Evolutionary conservation across 2,888 invertebrate genomes (phyloP).

Genomic region (Epicampocera succincta): DNA sequence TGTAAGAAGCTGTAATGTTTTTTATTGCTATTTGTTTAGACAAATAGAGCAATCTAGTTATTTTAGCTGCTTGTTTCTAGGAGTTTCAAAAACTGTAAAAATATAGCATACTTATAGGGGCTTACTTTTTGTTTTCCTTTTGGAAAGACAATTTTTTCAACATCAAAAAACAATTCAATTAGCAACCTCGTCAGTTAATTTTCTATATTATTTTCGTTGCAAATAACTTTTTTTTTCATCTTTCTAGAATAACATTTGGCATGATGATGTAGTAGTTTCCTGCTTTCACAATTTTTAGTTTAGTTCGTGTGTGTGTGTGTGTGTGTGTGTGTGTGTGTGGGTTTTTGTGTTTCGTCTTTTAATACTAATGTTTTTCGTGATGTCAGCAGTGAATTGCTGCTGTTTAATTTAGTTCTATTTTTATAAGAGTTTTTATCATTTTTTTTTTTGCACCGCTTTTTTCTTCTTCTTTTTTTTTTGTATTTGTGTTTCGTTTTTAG

Average conservation of each 20-base stretch:
- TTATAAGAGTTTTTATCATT: constrained; percentile 32
- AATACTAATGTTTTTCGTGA: constrained; percentile 60
- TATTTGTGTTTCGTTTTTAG: constrained; percentile 56
- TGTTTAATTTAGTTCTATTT: constrained; percentile 53
- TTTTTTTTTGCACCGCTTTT: neutral
- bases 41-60: too few relatives aligned
- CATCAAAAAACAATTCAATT: constrained; percentile 46
- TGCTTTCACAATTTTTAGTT: constrained; percentile 21
- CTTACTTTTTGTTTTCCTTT: too few relatives aligned
- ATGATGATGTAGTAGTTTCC: constrained; percentile 51
- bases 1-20: too few relatives aligned
- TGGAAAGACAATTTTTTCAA: neutral
- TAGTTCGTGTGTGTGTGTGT: neutral
- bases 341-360: constrained; percentile 42
- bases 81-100: too few relatives aligned
- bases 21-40: too few relatives aligned
- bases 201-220: constrained; percentile 28
- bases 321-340: neutral
- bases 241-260: constrained; percentile 53
- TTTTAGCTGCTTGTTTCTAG: too few relatives aligned
- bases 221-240: constrained; percentile 8
- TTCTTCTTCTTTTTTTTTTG: too few relatives aligned
- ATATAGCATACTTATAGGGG: too few relatives aligned
- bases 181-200: constrained; percentile 23
- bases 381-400: constrained; percentile 61